Evolutionary conservation across 2,113 vertebrate species (phyloP).

Genomic region (Bettongia penicillata): DNA sequence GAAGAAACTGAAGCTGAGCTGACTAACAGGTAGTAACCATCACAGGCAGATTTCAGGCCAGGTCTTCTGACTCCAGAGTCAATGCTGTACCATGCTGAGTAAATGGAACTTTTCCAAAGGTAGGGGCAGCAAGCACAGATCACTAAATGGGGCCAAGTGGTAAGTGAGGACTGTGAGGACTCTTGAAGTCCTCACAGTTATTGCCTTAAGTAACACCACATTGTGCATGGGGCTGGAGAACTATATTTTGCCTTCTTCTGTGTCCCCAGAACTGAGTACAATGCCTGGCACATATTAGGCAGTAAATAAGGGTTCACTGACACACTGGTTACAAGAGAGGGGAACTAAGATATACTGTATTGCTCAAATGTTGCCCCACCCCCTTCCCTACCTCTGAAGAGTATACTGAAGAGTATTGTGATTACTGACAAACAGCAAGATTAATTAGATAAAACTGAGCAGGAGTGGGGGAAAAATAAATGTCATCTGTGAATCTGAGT

Average conservation of each 20-base stretch:
- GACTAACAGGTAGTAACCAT: not conserved
- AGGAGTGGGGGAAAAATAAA: not conserved
- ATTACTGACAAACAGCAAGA: not conserved
- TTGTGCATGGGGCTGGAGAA: not conserved
- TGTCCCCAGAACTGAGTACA: not conserved
- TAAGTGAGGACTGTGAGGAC: no score
- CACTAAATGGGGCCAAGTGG: not conserved
- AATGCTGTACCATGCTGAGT: not conserved
- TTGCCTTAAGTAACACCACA: not conserved
- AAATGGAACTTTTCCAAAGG: not conserved
- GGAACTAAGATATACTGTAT: not conserved
- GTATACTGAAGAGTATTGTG: not conserved
- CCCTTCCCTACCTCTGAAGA: no score
- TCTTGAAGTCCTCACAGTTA: not conserved
- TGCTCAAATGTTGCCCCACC: not conserved
- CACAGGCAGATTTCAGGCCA: not conserved
- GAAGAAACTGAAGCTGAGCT: not conserved
- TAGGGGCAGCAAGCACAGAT: not conserved
- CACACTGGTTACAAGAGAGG: not conserved
- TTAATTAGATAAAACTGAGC: not conserved
- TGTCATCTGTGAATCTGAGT: not conserved
- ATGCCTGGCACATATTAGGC: not conserved
- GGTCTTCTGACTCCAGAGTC: not conserved
- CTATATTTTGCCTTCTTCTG: not conserved
- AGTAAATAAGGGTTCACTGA: not conserved